Evolutionary conservation across 1,140 invertebrate genomes (phyloP), one percentile per base, ranked within the genome.

Genomic region (Drosophila nigrodunni): DNA sequence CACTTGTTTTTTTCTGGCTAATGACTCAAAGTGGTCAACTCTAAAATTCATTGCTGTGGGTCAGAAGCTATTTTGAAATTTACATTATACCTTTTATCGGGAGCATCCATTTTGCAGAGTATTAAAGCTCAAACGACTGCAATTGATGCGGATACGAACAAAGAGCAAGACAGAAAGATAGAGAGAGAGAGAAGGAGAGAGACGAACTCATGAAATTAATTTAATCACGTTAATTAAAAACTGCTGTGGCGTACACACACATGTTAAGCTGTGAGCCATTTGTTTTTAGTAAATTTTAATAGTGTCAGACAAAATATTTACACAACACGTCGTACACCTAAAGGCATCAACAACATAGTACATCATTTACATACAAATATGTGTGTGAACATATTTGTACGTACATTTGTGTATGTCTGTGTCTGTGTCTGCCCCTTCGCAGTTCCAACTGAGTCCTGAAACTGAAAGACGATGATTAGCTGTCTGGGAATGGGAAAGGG

Each of bases 161-260:
- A 15, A 35, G 49, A 57, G 13, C 21, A 41, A 65, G 50, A 46
- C 34, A 43, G 41, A n/a, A 43, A 30, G 25, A 30, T 5, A 4
- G 25, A 30, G 25, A 30, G 18, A 30, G 18, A 21, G 25, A 0
- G 6, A 30, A 30, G 6, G 25, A 6, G 25, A 30, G 25, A 30
- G 25, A 30, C 37, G 50, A 69, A 74, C 81, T 85, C 81, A 85
- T 85, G 85, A 85, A 85, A 85, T 85, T 85, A 85, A 85, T 85
- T 85, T 85, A 85, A 85, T 85, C 81, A 85, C 81, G 65, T 85
- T 85, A 85, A 85, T 85, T 85, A 85, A 85, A 85, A 85, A 85
- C 64, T 59, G 57, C 65, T 57, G 41, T 68, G 62, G 18, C 64
- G 35, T 21, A 55, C 9, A 47, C 10, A 47, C 44, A 50, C 25